Evolutionary conservation across 2,113 vertebrate species (phyloP).

Genomic region (Origma solitaria): DNA sequence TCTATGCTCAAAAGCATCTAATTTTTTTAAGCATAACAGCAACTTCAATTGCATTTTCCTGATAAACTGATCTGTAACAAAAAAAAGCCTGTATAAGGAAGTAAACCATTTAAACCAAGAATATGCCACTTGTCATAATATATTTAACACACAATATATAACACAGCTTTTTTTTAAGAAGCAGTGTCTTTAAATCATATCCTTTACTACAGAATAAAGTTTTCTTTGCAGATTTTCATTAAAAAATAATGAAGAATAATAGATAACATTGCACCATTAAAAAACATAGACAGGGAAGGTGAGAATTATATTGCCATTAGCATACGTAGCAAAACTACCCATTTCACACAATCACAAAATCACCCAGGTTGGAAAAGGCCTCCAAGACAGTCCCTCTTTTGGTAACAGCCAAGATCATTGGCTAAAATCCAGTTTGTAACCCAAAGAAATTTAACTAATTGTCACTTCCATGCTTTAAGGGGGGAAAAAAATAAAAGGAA

Average conservation of each 20-base stretch:
- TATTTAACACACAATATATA: not conserved
- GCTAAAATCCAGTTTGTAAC: not conserved
- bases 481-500: not conserved
- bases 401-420: not conserved
- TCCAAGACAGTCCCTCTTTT: not conserved
- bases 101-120: not conserved
- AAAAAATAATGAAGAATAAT: not conserved
- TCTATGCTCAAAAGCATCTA: slow-evolving; percentile 61
- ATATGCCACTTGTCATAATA: not conserved
- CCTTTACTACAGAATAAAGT: not conserved
- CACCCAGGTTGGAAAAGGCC: not conserved
- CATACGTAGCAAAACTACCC: not conserved
- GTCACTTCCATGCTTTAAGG: not conserved
- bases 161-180: not conserved
- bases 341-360: not conserved
- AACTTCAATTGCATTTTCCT: slow-evolving; percentile 57
- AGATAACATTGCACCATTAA: rapidly evolving
- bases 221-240: not conserved
- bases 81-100: slow-evolving; percentile 34
- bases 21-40: slow-evolving; percentile 62
- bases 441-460: not conserved
- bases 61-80: slow-evolving; percentile 31
- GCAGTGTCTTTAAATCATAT: not conserved
- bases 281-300: rapidly evolving
- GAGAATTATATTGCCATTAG: not conserved